Conservation (phyloP, 1,140 invertebrate genomes). For the Manduca sexta region DNA sequence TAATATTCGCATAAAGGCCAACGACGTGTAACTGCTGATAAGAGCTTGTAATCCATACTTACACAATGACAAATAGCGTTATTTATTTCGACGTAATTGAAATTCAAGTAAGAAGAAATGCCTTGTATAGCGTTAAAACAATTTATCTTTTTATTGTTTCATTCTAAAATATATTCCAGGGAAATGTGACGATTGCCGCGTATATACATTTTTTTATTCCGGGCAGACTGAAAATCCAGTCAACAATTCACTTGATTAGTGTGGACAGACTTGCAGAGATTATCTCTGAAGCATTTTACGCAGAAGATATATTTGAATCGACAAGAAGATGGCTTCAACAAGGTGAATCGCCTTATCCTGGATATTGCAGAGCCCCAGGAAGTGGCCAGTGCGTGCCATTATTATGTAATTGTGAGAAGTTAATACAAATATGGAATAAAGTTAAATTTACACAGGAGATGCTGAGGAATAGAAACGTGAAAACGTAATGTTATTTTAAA, state of each 20-base stretch:
- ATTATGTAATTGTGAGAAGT: conserved; percentile 51
- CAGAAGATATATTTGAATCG: conserved; percentile 3
- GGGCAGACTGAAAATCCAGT: conserved; percentile 29
- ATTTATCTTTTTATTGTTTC: not conserved
- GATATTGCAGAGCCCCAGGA: conserved; percentile 55
- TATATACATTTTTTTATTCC: conserved; percentile 43
- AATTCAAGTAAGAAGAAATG: conserved; percentile 12
- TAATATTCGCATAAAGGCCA: too few relatives aligned
- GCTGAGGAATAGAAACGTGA: not conserved
- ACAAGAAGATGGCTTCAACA: conserved; percentile 45
- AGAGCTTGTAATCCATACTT: too few relatives aligned
- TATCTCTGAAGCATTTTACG: not conserved
- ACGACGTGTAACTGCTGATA: too few relatives aligned
- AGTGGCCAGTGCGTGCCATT: conserved; percentile 33
- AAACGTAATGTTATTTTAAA: too few relatives aligned
- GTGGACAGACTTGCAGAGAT: conserved; percentile 11
- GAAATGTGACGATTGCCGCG: conserved; percentile 23
- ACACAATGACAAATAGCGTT: conserved; percentile 4
- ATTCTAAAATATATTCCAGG: conserved; percentile 24
- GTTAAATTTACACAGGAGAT: conserved; percentile 2
- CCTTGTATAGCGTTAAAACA: not conserved
- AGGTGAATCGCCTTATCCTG: conserved; percentile 50
- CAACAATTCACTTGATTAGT: conserved; percentile 15
- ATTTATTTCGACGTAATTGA: conserved; percentile 9
- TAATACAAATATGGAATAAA: conserved; percentile 40